Evolutionary conservation across 1,140 invertebrate genomes (phyloP), one percentile per base, ranked within the genome.

Genomic region (Trichonephila clavata): DNA sequence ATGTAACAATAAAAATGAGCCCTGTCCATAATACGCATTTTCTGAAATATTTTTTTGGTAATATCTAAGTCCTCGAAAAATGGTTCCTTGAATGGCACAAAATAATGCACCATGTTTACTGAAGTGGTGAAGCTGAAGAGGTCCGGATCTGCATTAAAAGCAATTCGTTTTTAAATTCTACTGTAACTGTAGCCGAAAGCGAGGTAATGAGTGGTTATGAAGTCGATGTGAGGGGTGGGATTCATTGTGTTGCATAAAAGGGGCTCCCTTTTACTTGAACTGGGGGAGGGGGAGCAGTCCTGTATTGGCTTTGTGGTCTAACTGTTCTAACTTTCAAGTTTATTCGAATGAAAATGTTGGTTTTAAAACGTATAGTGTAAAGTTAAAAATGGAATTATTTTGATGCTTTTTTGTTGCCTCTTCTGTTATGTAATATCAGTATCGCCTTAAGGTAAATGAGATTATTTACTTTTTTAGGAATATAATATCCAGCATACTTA

Each of bases 281-380:
- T n/a, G 20, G 2, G 20, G 81, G 81, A 18, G 43, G 21, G 32
- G 2, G 32, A 39, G 32, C 2, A 39, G 32, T 39, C 1, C 10
- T 83, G 81, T 24, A 77, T 83, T 83, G 81, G 81, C 81, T 83
- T 83, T 57, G 20, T 57, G 16, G 16, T 24, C 39, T 10, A 83
- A 24, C 43, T 83, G 50, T 50, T 50, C 43, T n/a, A 83, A 83
- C 21, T 83, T 83, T 83, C 81, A 83, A 83, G 81, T 57, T 83
- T 21, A 59, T 83, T 5, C 43, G 21, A 83, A 57, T 83, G 81
- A 83, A 83, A 83, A 83, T 83, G 81, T 83, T 83, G 43, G 43
- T 83, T 83, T 83, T 83, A 83, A 83, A 83, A 50, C 39, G 8
- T 50, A 59, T 83, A 83, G 50, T 7, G 16, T 1, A 13, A 57